Conservation (phyloP, 2,888 invertebrate species). For the Brachypalpus laphriformis region DNA sequence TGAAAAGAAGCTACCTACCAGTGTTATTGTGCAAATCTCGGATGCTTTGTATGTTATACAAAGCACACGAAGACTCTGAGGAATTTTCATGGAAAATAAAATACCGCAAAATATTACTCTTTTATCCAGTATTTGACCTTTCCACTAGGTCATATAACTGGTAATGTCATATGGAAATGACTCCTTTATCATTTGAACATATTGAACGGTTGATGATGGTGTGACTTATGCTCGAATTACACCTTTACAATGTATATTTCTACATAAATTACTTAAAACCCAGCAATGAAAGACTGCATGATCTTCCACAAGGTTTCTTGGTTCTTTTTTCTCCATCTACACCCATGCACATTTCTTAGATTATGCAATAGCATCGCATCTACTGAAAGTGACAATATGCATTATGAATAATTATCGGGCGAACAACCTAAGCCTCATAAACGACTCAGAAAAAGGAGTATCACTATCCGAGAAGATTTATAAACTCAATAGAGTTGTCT, state of each 20-base stretch:
- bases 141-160: constrained; percentile 30
- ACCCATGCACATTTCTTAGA: too few relatives aligned
- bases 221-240: constrained; percentile 27
- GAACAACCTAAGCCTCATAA: constrained; percentile 36
- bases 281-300: background rate
- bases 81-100: constrained; percentile 5
- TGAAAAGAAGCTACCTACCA: constrained; percentile 9
- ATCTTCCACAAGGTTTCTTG: constrained; percentile 13
- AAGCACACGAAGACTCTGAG: background rate
- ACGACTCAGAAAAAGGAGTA: background rate
- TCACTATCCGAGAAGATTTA: constrained; percentile 28
- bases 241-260: background rate
- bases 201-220: background rate
- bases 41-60: background rate
- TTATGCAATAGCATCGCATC: constrained; percentile 29
- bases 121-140: constrained; percentile 27
- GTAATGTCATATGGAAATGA: constrained; percentile 11
- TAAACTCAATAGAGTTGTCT: constrained; percentile 61
- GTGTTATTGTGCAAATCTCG: background rate
- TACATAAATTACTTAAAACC: constrained; percentile 3
- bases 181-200: background rate
- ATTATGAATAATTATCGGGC: constrained; percentile 46
- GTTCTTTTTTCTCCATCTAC: background rate
- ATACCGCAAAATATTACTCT: background rate
- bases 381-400: constrained; percentile 27